phyloP scores from a whole-genome alignment of 2,797 vertebrate species.

The Hydrophis major region DNA sequence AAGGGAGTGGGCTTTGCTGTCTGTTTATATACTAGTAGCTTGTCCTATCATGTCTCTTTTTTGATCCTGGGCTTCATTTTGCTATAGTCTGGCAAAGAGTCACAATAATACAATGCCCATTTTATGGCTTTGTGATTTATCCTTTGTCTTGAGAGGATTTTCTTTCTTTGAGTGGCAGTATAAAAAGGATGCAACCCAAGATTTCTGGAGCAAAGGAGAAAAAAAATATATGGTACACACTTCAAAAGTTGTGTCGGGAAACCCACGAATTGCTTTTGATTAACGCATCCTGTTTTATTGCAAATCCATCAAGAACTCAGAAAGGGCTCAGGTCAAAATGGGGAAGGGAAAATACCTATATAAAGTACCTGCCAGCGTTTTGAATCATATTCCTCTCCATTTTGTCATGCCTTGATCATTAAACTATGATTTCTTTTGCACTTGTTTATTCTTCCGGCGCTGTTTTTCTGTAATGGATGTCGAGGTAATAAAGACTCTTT shows the following conservation, averaged over 20 bases:
- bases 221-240: neutral
- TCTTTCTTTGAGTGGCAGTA: no score
- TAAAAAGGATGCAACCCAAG: neutral
- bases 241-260: conserved; percentile 14
- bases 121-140: neutral
- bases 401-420: neutral
- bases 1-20: no score
- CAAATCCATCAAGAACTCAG: conserved; percentile 29
- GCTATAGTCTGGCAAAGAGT: neutral
- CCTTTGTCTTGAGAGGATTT: neutral
- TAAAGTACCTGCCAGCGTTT: conserved; percentile 26
- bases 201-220: neutral
- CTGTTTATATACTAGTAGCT: neutral
- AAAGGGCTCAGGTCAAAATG: conserved; percentile 28
- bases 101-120: neutral
- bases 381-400: conserved; percentile 33
- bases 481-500: neutral
- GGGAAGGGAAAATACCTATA: conserved; percentile 3
- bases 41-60: neutral
- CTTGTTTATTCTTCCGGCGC: neutral
- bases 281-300: conserved; percentile 38
- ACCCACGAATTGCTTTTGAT: conserved; percentile 43
- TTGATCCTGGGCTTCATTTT: neutral
- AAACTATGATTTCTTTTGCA: conserved; percentile 14
- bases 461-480: neutral